Base-by-base conservation (phyloP, 2,888 invertebrate genomes). In the Minunthozetes semirufus region DNA sequence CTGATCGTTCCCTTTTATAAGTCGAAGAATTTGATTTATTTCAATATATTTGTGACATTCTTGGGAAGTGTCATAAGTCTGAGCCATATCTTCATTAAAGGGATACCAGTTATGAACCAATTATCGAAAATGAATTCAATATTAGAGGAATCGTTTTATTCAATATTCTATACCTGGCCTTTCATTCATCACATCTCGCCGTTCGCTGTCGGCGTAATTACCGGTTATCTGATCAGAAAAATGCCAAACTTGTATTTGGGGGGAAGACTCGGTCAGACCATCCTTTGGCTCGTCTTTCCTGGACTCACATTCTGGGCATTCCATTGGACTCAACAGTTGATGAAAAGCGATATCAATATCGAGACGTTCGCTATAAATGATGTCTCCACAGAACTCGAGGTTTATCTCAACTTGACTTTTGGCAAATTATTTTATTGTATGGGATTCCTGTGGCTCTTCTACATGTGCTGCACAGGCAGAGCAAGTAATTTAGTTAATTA, bases 111-210 rank as follows among this genome's bases (percentile, higher is more conserved):
- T n/a, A 27, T 46, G 38, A 74, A 74, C 33, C 74, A 74, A 71
- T 25, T 63, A 29, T 68, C 70, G 15, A 38, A 25, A 50, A 74
- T 74, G 74, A 63, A 68, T 22, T 68, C 74, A 33, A 70, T 74
- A 50, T 53, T 74, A 15, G 63, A 74, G 42, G 74, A 74, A 68
- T 68, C 74, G 15, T 63, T 74, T 68, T 74, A 74, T n/a, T 63
- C 74, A n/a, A 74, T 74, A 33, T 74, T 63, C 33, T 74, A 74
- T 61, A 74, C 74, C 48, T 74, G 74, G 74, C 74, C 74, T 38
- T 68, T 71, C 66, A 68, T 70, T 46, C 75, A 75, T n/a, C 76
- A 76, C 27, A 50, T 76, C n/a, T 33, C 75, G 13, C 72, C 76
- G 25, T 76, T 66, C 50, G 19, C 50, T 42, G 25, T 53, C 3